These are phyloP conservation scores for Gorsachius goisagi DNA, from an alignment of 2,113 vertebrate species.

Conservation along the genomic window DNA sequence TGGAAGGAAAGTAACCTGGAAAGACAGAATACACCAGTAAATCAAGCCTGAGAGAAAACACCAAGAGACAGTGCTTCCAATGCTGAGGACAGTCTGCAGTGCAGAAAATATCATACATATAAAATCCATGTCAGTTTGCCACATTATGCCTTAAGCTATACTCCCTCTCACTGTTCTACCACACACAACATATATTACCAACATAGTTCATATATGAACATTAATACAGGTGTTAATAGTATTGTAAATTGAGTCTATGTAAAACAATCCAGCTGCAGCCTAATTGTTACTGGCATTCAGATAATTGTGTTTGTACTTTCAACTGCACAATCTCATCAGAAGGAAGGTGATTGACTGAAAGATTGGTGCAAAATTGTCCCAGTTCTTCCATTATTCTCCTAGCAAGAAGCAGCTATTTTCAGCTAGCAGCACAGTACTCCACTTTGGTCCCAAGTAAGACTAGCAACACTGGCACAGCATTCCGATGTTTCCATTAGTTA, in stretches of 20 bases:
- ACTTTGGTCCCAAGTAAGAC: not conserved
- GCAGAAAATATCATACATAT: not conserved
- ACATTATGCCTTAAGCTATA: not conserved
- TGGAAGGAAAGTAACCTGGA: conserved; percentile 89
- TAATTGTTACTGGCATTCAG: not conserved
- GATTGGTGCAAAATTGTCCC: not conserved
- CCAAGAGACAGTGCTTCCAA: not conserved
- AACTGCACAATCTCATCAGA: not conserved
- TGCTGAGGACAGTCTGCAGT: not conserved
- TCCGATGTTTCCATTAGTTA: not conserved
- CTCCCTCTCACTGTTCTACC: not conserved
- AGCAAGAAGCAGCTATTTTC: not conserved
- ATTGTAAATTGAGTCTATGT: not conserved
- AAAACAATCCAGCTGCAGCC: not conserved
- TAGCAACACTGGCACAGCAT: not conserved
- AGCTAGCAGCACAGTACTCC: not conserved
- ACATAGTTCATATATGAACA: not conserved
- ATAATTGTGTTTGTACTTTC: not conserved
- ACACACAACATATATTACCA: not conserved
- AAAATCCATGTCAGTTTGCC: not conserved
- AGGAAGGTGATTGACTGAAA: not conserved
- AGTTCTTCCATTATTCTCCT: not conserved
- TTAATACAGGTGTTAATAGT: not conserved
- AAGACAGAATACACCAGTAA: conserved; percentile 75
- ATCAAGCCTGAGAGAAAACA: conserved; percentile 15